phyloP scores from a whole-genome alignment of 2,797 vertebrate genomes.

The Sebastolobus altivelis region DNA sequence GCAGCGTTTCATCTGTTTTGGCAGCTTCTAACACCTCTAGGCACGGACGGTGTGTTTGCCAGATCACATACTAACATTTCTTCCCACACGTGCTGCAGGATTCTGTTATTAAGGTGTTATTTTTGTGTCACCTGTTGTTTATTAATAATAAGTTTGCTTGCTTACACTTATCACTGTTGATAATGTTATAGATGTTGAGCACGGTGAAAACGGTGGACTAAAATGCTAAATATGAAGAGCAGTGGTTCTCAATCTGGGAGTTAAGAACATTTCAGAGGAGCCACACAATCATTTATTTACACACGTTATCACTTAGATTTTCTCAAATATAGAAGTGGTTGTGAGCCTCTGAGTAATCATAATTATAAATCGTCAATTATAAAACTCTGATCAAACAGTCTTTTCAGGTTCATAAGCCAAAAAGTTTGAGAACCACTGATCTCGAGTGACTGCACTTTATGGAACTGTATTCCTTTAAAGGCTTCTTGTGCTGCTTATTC shows the following conservation, averaged over 20 bases:
- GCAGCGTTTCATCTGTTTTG: not conserved
- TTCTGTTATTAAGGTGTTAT: no score
- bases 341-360: not conserved
- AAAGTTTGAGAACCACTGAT: slow-evolving; percentile 6
- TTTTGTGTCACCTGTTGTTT: not conserved
- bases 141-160: not conserved
- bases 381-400: not conserved
- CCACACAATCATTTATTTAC: not conserved
- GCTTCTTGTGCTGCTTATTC: slow-evolving; percentile 8
- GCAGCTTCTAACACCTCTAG: not conserved
- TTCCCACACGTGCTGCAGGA: not conserved
- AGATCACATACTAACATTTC: not conserved
- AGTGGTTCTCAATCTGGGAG: slow-evolving; percentile 5
- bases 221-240: slow-evolving; percentile 4
- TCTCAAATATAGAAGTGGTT: not conserved
- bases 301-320: not conserved
- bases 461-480: not conserved
- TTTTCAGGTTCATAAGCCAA: not conserved
- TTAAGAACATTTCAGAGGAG: not conserved
- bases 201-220: not conserved
- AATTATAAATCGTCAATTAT: not conserved
- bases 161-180: not conserved
- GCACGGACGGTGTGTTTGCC: no score
- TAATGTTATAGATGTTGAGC: not conserved
- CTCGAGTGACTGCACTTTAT: not conserved